Percentiles rank a stretch among this genome's conserved stretches.
Conservation (phyloP, 2,888 invertebrate genomes). For the Tenodera sinensis region DNA sequence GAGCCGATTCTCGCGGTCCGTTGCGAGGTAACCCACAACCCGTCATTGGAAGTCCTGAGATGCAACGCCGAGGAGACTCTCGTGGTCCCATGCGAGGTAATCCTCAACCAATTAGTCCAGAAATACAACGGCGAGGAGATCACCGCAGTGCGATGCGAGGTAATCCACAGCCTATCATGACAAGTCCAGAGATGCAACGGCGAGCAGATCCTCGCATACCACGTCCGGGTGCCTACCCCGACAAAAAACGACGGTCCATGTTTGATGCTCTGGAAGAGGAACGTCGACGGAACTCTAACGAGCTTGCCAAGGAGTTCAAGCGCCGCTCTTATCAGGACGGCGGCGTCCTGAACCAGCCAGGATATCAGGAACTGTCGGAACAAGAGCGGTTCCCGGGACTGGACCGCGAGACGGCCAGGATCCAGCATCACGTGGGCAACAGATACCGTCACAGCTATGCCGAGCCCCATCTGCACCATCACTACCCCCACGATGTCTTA, state of each 20-base stretch:
- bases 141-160: not conserved
- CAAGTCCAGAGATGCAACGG: slow-evolving; percentile 15
- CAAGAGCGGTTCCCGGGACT: slow-evolving; percentile 53
- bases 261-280: slow-evolving; percentile 46
- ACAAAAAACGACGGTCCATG: slow-evolving; percentile 31
- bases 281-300: slow-evolving; percentile 46
- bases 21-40: not conserved
- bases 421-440: slow-evolving; percentile 13
- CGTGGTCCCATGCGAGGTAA: not conserved
- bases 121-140: not conserved
- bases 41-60: not conserved
- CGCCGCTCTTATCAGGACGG: slow-evolving; percentile 47
- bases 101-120: slow-evolving; percentile 16
- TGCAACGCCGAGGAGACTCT: not conserved
- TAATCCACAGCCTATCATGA: not conserved
- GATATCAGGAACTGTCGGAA: slow-evolving; percentile 52
- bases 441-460: slow-evolving; percentile 60
- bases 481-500: slow-evolving; percentile 33
- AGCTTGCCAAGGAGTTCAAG: slow-evolving; percentile 50
- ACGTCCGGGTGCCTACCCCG: not conserved
- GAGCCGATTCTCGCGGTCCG: not conserved
- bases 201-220: not conserved
- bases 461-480: slow-evolving; percentile 42
- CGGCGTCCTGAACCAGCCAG: slow-evolving; percentile 10
- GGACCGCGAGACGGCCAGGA: slow-evolving; percentile 48